These are phyloP conservation scores for Lasioglossum albipes DNA, from an alignment of 1,140 invertebrate genomes.

Conservation along the genomic window DNA sequence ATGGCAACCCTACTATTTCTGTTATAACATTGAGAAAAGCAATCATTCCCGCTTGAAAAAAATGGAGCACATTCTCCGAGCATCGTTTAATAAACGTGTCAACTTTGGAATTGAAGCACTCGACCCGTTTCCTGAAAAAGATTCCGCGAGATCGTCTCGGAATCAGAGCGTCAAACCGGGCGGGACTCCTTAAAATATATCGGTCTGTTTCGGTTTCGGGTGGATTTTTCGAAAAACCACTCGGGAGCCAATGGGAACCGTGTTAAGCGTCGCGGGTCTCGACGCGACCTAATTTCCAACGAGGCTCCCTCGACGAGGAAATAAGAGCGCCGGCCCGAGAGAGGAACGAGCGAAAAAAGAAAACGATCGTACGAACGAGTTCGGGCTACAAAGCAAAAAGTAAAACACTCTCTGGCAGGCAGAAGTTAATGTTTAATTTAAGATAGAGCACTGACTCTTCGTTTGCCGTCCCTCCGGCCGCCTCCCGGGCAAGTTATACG, in stretches of 20 bases:
- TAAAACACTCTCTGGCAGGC: constrained; percentile 69
- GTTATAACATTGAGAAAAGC: too few species aligned
- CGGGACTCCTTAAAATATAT: too few species aligned
- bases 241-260: constrained; percentile 15
- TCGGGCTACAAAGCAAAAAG: constrained; percentile 49
- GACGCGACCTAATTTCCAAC: constrained; percentile 31
- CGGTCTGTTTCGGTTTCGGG: too few species aligned
- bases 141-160: not conserved
- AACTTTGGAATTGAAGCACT: too few species aligned
- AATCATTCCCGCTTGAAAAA: too few species aligned
- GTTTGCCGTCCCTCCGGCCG: constrained; percentile 19
- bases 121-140: not conserved
- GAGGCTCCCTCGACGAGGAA: constrained; percentile 28
- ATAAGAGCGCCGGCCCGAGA: constrained; percentile 12
- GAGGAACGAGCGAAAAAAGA: constrained; percentile 24
- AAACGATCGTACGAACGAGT: constrained; percentile 60
- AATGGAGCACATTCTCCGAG: too few species aligned
- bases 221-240: too few species aligned
- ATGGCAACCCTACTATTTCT: too few species aligned
- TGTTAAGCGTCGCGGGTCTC: constrained; percentile 15
- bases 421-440: constrained; percentile 75
- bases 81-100: too few species aligned
- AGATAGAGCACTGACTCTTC: constrained; percentile 57
- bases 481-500: constrained; percentile 32
- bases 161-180: not conserved